Evolutionary conservation across 2,797 vertebrate genomes (phyloP).

Genomic region (Danio choprae): DNA sequence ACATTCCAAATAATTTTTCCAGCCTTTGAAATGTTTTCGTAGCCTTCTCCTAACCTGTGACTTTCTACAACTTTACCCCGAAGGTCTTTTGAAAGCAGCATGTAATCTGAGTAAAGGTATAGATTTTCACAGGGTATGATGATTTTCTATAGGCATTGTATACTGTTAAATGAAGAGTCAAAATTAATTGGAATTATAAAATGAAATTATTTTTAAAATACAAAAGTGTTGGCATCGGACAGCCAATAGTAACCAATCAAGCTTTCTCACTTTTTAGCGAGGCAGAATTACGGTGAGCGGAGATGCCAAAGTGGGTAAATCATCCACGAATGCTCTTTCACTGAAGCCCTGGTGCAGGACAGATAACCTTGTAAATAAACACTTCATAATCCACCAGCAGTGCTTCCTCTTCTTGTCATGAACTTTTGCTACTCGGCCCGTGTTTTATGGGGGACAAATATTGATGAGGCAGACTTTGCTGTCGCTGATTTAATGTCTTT

Average conservation of each 20-base stretch:
- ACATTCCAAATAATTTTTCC: no score
- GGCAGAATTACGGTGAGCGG: constrained; percentile 9
- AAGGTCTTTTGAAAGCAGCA: no score
- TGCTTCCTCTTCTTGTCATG: constrained; percentile 65
- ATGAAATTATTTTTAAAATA: neutral
- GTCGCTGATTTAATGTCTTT: constrained; percentile 56
- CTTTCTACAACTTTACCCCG: no score
- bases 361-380: constrained; percentile 77
- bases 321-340: constrained; percentile 33
- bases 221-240: neutral
- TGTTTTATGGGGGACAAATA: constrained; percentile 58
- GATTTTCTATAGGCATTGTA: no score
- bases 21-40: no score
- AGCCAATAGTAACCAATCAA: constrained; percentile 3
- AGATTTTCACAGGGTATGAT: no score
- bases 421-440: constrained; percentile 46
- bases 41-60: no score
- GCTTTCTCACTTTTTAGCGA: constrained; percentile 15
- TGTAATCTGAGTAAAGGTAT: no score
- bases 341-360: constrained; percentile 53
- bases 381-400: constrained; percentile 68
- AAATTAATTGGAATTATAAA: neutral
- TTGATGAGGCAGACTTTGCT: constrained; percentile 64
- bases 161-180: neutral
- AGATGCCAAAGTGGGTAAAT: constrained; percentile 37